phyloP scores from a whole-genome alignment of 2,888 invertebrate species.

The Erannis defoliaria region DNA sequence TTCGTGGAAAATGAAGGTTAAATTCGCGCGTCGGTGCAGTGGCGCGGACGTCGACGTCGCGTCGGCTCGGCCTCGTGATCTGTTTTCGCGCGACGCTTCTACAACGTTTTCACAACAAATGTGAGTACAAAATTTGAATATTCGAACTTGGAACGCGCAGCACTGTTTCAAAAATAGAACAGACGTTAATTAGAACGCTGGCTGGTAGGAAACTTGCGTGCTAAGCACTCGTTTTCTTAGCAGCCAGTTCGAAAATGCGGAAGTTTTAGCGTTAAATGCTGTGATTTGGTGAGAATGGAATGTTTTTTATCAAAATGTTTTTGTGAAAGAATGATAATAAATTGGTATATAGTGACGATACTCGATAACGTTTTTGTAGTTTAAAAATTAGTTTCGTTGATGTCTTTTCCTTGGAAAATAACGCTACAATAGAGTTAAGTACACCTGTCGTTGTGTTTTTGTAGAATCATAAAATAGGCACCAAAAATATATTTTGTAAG shows the following conservation, averaged over 20 bases:
- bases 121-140: constrained; percentile 78
- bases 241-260: constrained; percentile 33
- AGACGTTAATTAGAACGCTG: constrained; percentile 37
- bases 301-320: constrained; percentile 26
- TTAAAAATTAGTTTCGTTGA: constrained; percentile 12
- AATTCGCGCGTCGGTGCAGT: constrained; percentile 64
- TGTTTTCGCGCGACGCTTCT: constrained; percentile 62
- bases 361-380: background rate
- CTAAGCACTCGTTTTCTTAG: constrained; percentile 38
- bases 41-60: constrained; percentile 67
- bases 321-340: constrained; percentile 4
- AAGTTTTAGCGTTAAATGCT: constrained; percentile 29
- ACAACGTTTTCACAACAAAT: constrained; percentile 69
- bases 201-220: constrained; percentile 35
- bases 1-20: constrained; percentile 72
- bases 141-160: constrained; percentile 52
- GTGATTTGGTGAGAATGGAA: constrained; percentile 23
- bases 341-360: background rate
- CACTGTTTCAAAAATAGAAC: constrained; percentile 47
- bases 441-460: background rate
- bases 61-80: constrained; percentile 67
- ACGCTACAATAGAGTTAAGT: background rate
- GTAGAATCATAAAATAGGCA: background rate
- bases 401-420: constrained; percentile 16
- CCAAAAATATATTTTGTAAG: no score